These are phyloP conservation scores for Geophilus truncorum DNA, from an alignment of 2,888 invertebrate species.

Conservation along the genomic window DNA sequence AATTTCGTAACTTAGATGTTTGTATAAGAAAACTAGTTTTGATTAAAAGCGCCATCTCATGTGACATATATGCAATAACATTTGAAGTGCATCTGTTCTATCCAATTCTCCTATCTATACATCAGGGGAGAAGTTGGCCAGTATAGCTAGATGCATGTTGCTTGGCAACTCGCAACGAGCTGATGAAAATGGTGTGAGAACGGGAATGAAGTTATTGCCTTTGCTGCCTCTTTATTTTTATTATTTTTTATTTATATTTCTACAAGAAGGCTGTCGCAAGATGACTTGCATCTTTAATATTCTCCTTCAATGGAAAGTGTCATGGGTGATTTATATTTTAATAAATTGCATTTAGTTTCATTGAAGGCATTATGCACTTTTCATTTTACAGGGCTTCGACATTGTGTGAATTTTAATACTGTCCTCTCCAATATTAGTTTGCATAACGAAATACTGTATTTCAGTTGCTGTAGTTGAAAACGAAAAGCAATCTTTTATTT, in stretches of 20 bases:
- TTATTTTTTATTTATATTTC: background rate
- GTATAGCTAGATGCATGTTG: background rate
- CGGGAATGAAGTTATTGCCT: background rate
- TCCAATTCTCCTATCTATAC: background rate
- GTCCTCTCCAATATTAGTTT: background rate
- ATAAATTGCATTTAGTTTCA: constrained; percentile 5
- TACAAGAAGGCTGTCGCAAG: background rate
- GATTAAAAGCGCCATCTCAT: background rate
- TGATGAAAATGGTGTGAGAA: background rate
- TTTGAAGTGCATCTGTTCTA: background rate
- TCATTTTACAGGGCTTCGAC: background rate
- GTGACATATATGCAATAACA: background rate
- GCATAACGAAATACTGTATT: too few species aligned
- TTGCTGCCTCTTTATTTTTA: background rate
- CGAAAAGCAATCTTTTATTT: too few species aligned
- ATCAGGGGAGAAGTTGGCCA: constrained; percentile 20
- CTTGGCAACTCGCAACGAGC: background rate
- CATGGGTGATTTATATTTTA: background rate
- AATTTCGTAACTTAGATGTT: too few species aligned
- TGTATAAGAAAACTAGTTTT: background rate
- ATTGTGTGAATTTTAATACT: background rate
- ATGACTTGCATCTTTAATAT: background rate
- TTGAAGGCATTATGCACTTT: background rate
- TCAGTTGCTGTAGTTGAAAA: too few species aligned
- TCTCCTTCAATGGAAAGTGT: background rate